Base-by-base conservation (phyloP, 2,888 invertebrate genomes). In the Salticus scenicus region DNA sequence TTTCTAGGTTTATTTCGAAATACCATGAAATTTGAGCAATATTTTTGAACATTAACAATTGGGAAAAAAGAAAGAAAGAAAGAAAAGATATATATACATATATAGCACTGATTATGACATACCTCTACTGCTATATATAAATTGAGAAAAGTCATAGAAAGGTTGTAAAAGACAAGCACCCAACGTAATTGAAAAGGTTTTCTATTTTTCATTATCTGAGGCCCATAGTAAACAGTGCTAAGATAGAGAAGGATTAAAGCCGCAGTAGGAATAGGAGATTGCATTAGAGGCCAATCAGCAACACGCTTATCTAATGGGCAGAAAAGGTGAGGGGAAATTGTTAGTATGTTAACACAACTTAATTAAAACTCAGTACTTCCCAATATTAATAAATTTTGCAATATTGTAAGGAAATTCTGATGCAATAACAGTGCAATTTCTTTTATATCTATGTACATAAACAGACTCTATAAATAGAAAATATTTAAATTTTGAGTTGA, bases 201-300 rank as follows among this genome's bases (percentile, higher is more conserved):
- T 86, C 95, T 92, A 88, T 94, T 93, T 90, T 93, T 93, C 97
- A 97, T 97, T 42, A 95, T 89, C 90, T 94, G 95, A 51, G 97
- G 97, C 1, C 97, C 96, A 27, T 93, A 92, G 93, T 94, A 94
- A 14, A 97, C 96, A 89, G 96, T 93, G 89, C 94, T 92, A 64
- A 97, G 92, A 90, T 97, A 97, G 12, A 94, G 88, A 72, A 94
- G 88, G 14, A 95, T 94, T 90, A 95, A 94, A 27, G 94, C 89
- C 5, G 94, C 90, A 5, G 96, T 96, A 0, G 95, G 95, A 79
- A 93, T 90, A 0, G 96, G 96, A 0, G 96, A 96, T 89, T 95
- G 95, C 79, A 97, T 96, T 89, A 97, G 91, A 0, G 94, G 94
- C 96, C 96, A 97, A 92, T 95, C 95, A 92, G 94, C 94, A 41